Evolutionary conservation across 1,140 invertebrate species (phyloP).

Genomic region (Probaryconus sp.): DNA sequence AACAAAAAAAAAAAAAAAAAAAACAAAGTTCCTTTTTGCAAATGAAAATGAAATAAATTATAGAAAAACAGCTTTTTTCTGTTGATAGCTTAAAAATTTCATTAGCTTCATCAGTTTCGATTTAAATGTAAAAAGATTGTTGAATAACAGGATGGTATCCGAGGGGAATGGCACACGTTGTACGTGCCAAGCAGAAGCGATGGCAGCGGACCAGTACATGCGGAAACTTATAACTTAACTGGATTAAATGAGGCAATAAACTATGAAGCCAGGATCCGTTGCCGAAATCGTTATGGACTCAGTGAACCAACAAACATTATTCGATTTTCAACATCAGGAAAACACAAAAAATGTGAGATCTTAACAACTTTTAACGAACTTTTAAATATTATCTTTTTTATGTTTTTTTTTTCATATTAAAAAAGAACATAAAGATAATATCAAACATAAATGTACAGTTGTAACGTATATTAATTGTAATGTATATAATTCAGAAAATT

Average conservation of each 20-base stretch:
- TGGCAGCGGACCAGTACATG: conserved; percentile 81
- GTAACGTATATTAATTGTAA: too few relatives aligned
- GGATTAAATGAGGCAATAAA: conserved; percentile 81
- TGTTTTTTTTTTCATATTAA: too few relatives aligned
- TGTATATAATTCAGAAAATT: too few relatives aligned
- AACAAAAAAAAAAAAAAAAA: too few relatives aligned
- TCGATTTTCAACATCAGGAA: conserved; percentile 82
- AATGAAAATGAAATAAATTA: too few relatives aligned
- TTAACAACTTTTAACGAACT: conserved; percentile 14
- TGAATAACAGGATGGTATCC: conserved; percentile 61
- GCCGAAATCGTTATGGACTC: conserved; percentile 85
- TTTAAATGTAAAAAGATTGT: conserved; percentile 16
- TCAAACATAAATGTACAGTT: too few relatives aligned
- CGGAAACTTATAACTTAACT: conserved; percentile 82
- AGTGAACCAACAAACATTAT: conserved; percentile 82
- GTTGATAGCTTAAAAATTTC: neutral
- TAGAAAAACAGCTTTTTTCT: neutral
- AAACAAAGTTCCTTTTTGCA: too few relatives aligned
- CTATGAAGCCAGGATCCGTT: conserved; percentile 84
- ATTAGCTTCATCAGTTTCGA: conserved; percentile 6
- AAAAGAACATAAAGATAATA: too few relatives aligned
- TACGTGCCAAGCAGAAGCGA: conserved; percentile 82
- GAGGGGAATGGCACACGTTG: conserved; percentile 82
- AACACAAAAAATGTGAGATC: conserved; percentile 77
- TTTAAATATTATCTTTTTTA: too few relatives aligned